Base-by-base conservation (phyloP, 1,140 invertebrate species). In the Agrilus planipennis region DNA sequence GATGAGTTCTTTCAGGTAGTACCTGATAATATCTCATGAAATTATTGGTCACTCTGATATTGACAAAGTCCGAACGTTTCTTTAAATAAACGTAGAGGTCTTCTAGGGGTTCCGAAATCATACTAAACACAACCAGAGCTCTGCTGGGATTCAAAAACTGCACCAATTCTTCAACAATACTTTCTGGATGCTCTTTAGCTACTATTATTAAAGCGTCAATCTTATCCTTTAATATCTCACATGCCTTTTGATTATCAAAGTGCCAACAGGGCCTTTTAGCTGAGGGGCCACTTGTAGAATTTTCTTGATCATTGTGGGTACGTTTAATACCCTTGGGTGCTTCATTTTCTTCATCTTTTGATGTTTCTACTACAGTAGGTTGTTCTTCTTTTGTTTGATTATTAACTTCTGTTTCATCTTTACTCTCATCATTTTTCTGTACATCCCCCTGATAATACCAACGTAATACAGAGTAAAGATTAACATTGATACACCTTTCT, bases 21-120 rank as follows among this genome's bases (percentile, higher is more conserved):
- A 95, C 79, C 72, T 96, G 92, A 71, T 92, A 92, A 35, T 79
- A 77, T 48, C 91, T 71, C 52, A 90, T 65, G 75, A 90, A 95
- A 51, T 84, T 90, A 32, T 86, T 85, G 25, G 81, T 79, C 1
- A 96, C 56, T 59, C 75, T 77, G 18, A 94, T 55, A 54, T 77
- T 79, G 12, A 84, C 71, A 7, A 87, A 73, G 58, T 78, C 73
- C 12, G 69, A 70, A 10, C 67, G 60, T 29, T 71, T 65, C 59
- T 88, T 91, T 10, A 94, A 59, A 45, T 75, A 69, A 22, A 77
- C 61, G 57, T 85, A 94, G 27, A 83, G 73, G 40, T 90, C 82
- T 50, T 85, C 71, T 9, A 94, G 61, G 2, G 88, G 79, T 68
- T 92, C 89, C 49, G 79, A 72, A 56, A 79, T 76, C 39, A 69